Conservation (phyloP, 2,113 vertebrate genomes). For the Isurus oxyrinchus region DNA sequence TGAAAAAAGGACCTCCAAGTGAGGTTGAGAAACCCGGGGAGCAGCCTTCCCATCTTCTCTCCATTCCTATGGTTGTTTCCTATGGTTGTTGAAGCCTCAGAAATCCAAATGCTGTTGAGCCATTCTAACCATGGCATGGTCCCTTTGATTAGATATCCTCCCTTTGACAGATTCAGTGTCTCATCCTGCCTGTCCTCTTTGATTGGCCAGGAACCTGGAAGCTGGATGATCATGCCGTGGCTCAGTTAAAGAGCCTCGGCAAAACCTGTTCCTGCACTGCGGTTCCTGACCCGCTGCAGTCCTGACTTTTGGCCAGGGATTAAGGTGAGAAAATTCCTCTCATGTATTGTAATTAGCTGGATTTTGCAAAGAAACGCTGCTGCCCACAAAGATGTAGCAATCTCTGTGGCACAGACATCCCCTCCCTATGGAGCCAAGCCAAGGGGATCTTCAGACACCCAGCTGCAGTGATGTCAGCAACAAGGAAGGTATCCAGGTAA, state of each 20-base stretch:
- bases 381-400: background rate
- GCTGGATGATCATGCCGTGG: background rate
- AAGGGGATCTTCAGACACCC: background rate
- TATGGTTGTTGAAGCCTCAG: background rate
- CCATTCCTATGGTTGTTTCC: too few relatives aligned
- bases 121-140: background rate
- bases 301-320: background rate
- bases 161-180: background rate
- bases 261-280: too few relatives aligned
- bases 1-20: background rate
- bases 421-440: background rate
- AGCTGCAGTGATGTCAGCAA: background rate
- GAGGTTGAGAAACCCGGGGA: background rate
- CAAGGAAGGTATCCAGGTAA: background rate
- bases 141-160: background rate
- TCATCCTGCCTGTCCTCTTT: background rate
- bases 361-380: background rate
- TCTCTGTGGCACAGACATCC: background rate
- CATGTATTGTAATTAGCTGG: background rate
- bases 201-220: background rate
- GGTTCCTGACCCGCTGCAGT: too few relatives aligned
- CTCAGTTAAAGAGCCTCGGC: too few relatives aligned
- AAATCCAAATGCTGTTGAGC: background rate
- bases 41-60: background rate
- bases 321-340: background rate